Evolutionary conservation across 37 sponge, comb jelly and placozoan genomes (phyloP), one percentile per base, ranked within the genome.

Genomic region (Ianthella basta): DNA sequence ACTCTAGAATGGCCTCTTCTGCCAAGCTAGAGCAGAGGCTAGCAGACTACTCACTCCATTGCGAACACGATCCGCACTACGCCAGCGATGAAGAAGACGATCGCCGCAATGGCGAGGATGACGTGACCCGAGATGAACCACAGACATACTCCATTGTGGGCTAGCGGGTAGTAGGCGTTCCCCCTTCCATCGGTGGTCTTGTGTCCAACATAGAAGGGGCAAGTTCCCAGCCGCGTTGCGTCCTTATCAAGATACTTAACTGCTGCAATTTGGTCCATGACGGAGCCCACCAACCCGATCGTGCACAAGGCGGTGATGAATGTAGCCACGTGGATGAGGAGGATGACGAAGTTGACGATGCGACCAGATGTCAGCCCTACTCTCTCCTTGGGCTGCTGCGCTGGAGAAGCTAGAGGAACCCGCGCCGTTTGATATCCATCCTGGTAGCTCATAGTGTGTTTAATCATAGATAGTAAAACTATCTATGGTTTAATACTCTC

Each of bases 11-110:
- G n/a, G n/a, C n/a, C n/a, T n/a, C n/a, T n/a, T n/a, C n/a, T n/a
- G n/a, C n/a, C n/a, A n/a, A n/a, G n/a, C n/a, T n/a, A n/a, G n/a
- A n/a, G n/a, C n/a, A n/a, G n/a, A n/a, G n/a, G n/a, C n/a, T n/a
- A n/a, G n/a, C 21, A 23, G 56, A 24, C 19, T 12, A 83, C 92
- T 92, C 50, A 92, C 93, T 92, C 60, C 14, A 55, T 68, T 61
- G 87, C 60, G 2, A 89, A 20, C 0, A 92, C 55, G 1, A 35
- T 68, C 72, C 90, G 57, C 64, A 87, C 32, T 21, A 89, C 55
- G 12, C 40, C 36, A 1, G 84, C 56, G 40, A 92, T 72, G 20
- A 84, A 34, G 85, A 88, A 87, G 4, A 59, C 77, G 27, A 89
- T 57, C 4, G 75, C 79, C 0, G 39, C 34, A 0, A 80, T 18